Evolutionary conservation across 2,888 invertebrate genomes (phyloP).

Genomic region (Yponomeuta plumbellus): DNA sequence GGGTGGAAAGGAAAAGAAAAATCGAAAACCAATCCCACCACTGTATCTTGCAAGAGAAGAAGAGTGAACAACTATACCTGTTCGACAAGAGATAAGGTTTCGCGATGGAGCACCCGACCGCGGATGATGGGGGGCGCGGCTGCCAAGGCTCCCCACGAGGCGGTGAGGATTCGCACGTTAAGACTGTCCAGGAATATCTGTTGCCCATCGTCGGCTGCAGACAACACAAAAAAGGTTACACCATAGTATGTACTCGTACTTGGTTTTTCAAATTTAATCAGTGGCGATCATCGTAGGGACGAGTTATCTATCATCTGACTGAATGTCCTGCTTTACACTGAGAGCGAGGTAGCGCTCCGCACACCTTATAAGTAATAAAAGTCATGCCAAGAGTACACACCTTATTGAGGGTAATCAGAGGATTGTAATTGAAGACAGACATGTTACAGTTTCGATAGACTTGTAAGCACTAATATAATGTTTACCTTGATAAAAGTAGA

Average conservation of each 20-base stretch:
- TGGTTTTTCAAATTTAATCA: no score
- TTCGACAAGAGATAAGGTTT: constrained; percentile 88
- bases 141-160: constrained; percentile 89
- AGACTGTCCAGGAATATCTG: constrained; percentile 93
- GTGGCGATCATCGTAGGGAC: no score
- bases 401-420: no score
- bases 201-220: constrained; percentile 90
- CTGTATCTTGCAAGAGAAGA: no score
- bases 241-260: no score
- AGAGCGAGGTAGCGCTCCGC: background rate
- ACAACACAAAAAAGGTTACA: background rate
- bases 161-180: constrained; percentile 92
- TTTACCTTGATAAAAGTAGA: constrained; percentile 90
- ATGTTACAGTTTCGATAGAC: background rate
- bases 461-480: background rate
- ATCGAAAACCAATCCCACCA: no score
- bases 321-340: constrained; percentile 16
- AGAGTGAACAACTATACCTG: constrained; percentile 37
- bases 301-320: background rate
- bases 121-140: constrained; percentile 83
- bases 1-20: no score
- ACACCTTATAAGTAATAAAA: no score
- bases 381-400: no score
- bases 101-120: constrained; percentile 91
- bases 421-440: no score